Percentiles rank a stretch among this genome's conserved stretches.
Conservation (phyloP, 2,113 vertebrate genomes). For the Chloropsis cyanopogon region DNA sequence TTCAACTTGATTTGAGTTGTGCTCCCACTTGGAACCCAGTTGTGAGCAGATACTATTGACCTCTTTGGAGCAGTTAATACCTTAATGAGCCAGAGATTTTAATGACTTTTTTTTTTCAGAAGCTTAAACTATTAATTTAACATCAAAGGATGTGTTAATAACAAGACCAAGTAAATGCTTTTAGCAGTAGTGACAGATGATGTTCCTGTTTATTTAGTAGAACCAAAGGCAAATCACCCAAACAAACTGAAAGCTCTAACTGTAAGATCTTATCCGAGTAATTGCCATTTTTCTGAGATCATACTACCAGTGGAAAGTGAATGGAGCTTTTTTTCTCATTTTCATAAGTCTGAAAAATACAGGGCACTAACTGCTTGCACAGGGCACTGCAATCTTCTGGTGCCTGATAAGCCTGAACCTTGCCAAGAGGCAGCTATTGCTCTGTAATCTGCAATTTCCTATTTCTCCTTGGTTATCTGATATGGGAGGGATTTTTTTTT, state of each 20-base stretch:
- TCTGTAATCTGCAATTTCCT: constrained; percentile 54
- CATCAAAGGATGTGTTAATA: background rate
- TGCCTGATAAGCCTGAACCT: constrained; percentile 32
- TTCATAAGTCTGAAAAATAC: background rate
- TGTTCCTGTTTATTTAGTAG: constrained; percentile 6
- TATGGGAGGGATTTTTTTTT: background rate
- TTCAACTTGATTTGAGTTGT: background rate
- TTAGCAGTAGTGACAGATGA: background rate
- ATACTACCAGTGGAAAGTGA: background rate
- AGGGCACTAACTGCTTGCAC: background rate
- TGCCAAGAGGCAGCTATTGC: constrained; percentile 38
- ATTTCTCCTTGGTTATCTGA: constrained; percentile 36
- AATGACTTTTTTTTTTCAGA: background rate
- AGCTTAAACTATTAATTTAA: background rate
- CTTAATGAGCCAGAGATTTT: background rate
- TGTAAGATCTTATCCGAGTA: constrained; percentile 13
- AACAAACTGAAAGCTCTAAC: constrained; percentile 1
- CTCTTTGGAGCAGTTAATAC: background rate
- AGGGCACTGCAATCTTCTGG: background rate
- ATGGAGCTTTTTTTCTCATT: background rate
- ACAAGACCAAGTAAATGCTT: background rate
- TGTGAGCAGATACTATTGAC: background rate
- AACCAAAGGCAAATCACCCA: background rate
- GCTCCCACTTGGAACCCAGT: background rate
- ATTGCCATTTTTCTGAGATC: background rate